Conservation (phyloP, 2,113 vertebrate species). For the Emberiza fucata region DNA sequence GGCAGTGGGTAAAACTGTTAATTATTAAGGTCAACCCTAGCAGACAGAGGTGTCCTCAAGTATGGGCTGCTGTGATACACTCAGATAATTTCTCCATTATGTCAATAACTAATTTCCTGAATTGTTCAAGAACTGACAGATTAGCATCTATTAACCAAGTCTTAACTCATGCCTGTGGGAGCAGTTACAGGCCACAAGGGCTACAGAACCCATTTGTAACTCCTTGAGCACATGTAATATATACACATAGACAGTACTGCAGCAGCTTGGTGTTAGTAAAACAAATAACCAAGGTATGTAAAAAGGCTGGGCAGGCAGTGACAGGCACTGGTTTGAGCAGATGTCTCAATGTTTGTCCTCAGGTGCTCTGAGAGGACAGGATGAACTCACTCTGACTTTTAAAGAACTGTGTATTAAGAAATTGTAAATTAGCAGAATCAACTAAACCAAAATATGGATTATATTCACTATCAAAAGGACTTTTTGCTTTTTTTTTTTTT, state of each 20-base stretch:
- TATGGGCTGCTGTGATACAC: background rate
- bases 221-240: background rate
- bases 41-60: background rate
- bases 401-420: background rate
- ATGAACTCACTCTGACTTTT: background rate
- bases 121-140: constrained; percentile 16
- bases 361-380: background rate
- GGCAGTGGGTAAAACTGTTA: background rate
- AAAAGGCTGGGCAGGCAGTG: background rate
- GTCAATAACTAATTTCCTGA: constrained; percentile 42
- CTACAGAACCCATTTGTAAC: background rate
- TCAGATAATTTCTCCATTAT: constrained; percentile 34
- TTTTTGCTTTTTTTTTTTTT: accelerated
- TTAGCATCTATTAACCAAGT: background rate
- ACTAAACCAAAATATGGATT: background rate
- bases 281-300: background rate
- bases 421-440: background rate
- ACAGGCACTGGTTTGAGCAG: background rate
- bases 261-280: background rate
- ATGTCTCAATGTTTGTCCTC: background rate
- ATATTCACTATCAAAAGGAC: background rate
- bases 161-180: background rate
- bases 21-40: constrained; percentile 25
- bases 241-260: background rate
- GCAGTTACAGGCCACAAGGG: background rate